These are phyloP conservation scores for Heloderma charlesbogerti DNA, from an alignment of 2,113 vertebrate genomes.

Conservation along the genomic window DNA sequence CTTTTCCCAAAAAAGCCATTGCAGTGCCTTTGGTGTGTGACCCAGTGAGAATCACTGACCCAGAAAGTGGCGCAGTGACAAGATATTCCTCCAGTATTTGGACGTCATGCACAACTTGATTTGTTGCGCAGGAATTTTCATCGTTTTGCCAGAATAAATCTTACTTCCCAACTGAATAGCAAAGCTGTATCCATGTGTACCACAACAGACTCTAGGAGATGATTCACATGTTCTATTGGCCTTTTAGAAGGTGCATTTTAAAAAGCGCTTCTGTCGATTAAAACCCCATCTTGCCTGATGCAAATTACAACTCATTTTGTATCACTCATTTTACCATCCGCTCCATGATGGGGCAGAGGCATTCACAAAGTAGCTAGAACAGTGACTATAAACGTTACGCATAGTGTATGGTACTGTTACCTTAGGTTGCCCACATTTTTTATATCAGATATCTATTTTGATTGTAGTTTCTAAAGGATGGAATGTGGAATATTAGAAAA, in stretches of 20 bases:
- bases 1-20: not conserved
- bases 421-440: not conserved
- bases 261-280: not conserved
- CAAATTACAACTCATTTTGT: not conserved
- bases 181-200: not conserved
- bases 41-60: not conserved
- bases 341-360: not conserved
- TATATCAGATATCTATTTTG: not conserved
- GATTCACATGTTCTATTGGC: constrained; percentile 54
- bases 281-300: not conserved
- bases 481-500: not conserved
- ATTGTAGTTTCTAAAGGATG: not conserved
- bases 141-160: not conserved
- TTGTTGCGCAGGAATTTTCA: not conserved
- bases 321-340: not conserved
- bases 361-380: not conserved
- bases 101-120: not conserved
- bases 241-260: constrained; percentile 14
- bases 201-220: not conserved
- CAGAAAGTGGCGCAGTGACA: not conserved
- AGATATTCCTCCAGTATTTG: not conserved
- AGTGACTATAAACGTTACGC: not conserved
- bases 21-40: not conserved
- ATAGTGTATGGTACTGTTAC: not conserved
- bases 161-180: not conserved